Percentiles rank a stretch among this genome's conserved stretches.
These are phyloP conservation scores for Enteromius argenteus DNA, from an alignment of 2,797 vertebrate genomes.

Conservation along the genomic window DNA sequence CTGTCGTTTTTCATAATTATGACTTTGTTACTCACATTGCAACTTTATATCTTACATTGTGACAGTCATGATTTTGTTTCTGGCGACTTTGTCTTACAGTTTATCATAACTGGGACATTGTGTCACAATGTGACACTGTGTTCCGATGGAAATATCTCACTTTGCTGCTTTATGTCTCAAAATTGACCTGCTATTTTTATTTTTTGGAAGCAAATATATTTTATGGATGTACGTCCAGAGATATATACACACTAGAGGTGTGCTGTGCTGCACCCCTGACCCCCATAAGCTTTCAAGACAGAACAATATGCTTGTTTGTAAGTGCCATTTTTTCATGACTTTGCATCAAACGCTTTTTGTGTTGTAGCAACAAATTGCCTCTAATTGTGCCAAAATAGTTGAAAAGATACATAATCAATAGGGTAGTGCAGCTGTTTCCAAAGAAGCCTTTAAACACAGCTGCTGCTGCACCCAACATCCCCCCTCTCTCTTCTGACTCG, in stretches of 20 bases:
- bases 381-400: slow-evolving; percentile 74
- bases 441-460: slow-evolving; percentile 81
- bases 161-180: background rate
- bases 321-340: slow-evolving; percentile 63
- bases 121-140: background rate
- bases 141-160: background rate
- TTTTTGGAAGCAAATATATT: slow-evolving; percentile 15
- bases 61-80: background rate
- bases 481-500: slow-evolving; percentile 53
- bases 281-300: slow-evolving; percentile 31
- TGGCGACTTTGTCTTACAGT: background rate
- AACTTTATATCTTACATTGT: background rate
- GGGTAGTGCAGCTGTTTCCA: slow-evolving; percentile 77
- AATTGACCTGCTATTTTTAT: background rate
- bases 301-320: slow-evolving; percentile 35
- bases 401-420: slow-evolving; percentile 75
- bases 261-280: slow-evolving; percentile 27
- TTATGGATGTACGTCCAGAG: background rate
- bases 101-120: background rate
- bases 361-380: slow-evolving; percentile 71
- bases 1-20: background rate
- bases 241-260: slow-evolving; percentile 15
- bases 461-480: slow-evolving; percentile 69
- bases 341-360: slow-evolving; percentile 68
- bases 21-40: background rate